phyloP scores from a whole-genome alignment of 1,140 invertebrate genomes.

The Pectinophora gossypiella region DNA sequence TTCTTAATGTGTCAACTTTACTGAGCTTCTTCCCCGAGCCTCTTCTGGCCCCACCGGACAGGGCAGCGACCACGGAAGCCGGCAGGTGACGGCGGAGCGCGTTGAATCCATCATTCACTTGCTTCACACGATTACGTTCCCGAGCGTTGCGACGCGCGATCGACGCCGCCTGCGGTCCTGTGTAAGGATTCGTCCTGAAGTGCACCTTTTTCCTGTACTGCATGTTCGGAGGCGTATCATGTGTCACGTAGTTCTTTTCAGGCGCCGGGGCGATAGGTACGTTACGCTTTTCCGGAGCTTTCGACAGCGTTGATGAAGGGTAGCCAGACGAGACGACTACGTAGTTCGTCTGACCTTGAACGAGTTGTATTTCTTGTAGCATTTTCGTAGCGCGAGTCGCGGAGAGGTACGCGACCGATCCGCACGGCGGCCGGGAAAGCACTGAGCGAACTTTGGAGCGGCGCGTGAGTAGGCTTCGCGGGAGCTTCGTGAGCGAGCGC shows the following conservation, averaged over 20 bases:
- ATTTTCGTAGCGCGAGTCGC: slow-evolving; percentile 52
- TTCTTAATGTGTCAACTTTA: slow-evolving; percentile 95
- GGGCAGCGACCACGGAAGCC: slow-evolving; percentile 82
- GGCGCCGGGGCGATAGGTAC: slow-evolving; percentile 75
- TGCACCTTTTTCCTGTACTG: slow-evolving; percentile 84
- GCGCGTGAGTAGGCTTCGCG: slow-evolving; percentile 46
- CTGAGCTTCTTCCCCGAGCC: slow-evolving; percentile 91
- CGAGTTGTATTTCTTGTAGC: slow-evolving; percentile 74
- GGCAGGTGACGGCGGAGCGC: slow-evolving; percentile 92
- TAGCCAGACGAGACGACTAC: slow-evolving; percentile 75
- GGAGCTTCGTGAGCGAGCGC: slow-evolving; percentile 50
- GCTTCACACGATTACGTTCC: slow-evolving; percentile 95
- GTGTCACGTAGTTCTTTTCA: slow-evolving; percentile 70
- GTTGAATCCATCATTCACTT: slow-evolving; percentile 96
- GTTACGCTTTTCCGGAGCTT: slow-evolving; percentile 61
- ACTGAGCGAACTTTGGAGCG: slow-evolving; percentile 37
- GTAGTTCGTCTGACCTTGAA: slow-evolving; percentile 75
- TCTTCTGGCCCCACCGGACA: slow-evolving; percentile 80
- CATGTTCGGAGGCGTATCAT: slow-evolving; percentile 66
- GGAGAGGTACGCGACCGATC: slow-evolving; percentile 42
- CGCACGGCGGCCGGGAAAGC: slow-evolving; percentile 51
- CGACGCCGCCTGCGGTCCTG: slow-evolving; percentile 83
- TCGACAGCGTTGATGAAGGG: slow-evolving; percentile 52
- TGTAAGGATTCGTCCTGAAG: slow-evolving; percentile 79
- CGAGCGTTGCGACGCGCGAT: slow-evolving; percentile 94